Conservation (phyloP, 1,140 invertebrate species). For the Aphaenogaster floridana region DNA sequence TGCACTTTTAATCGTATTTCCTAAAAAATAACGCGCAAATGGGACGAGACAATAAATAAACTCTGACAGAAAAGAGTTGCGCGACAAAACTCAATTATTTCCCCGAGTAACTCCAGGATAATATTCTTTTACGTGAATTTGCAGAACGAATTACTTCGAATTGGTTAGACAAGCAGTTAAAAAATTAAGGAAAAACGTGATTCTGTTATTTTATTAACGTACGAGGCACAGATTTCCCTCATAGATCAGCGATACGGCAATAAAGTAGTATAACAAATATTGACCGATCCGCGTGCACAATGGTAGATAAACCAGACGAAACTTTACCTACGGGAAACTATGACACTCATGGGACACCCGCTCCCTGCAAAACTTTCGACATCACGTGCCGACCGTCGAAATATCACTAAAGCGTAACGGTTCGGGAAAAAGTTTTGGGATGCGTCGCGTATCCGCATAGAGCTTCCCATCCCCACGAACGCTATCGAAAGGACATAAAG, state of each 20-base stretch:
- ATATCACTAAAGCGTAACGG: constrained; percentile 60
- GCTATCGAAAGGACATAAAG: constrained; percentile 49
- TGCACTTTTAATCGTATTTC: not conserved
- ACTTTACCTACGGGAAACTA: constrained; percentile 50
- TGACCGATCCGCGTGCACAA: constrained; percentile 27
- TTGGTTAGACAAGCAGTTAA: not conserved
- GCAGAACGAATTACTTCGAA: not conserved
- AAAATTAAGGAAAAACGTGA: not conserved
- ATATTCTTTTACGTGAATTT: constrained; percentile 9
- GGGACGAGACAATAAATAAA: not conserved
- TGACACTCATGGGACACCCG: constrained; percentile 47
- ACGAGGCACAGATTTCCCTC: constrained; percentile 14
- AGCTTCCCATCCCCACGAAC: not conserved
- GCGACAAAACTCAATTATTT: constrained; percentile 2
- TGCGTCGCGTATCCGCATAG: constrained; percentile 19
- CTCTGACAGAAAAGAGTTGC: not conserved
- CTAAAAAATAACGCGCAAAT: not conserved
- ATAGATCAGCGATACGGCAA: not conserved
- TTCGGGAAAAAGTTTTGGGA: constrained; percentile 53
- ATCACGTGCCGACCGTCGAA: constrained; percentile 53
- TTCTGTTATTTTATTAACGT: not conserved
- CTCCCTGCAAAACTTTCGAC: constrained; percentile 37
- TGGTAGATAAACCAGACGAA: constrained; percentile 39
- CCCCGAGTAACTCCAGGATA: not conserved
- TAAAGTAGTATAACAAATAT: constrained; percentile 48